Percentiles rank a stretch among this genome's conserved stretches.
Evolutionary conservation across 2,888 invertebrate genomes (phyloP).

Genomic region (Trissonchulus sp.): DNA sequence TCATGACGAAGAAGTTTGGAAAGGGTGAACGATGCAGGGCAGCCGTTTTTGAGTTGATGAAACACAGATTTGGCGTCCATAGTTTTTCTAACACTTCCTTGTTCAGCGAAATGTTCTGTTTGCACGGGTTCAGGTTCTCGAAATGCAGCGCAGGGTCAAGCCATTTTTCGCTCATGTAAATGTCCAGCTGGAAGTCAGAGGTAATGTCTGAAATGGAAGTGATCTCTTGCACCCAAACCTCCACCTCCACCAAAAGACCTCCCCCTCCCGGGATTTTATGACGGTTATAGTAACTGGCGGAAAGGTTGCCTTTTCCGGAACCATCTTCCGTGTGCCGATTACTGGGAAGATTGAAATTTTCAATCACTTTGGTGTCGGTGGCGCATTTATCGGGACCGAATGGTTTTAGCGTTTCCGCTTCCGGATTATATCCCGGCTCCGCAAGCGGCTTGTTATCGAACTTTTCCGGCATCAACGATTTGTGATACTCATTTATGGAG

Average conservation of each 20-base stretch:
- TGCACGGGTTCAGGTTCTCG: conserved; percentile 46
- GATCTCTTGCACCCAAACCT: conserved; percentile 36
- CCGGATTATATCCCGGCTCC: too few relatives aligned
- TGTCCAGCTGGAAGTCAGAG: conserved; percentile 45
- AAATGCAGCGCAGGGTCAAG: conserved; percentile 47
- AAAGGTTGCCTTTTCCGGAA: background rate
- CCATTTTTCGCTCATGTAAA: conserved; percentile 52
- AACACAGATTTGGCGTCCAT: conserved; percentile 37
- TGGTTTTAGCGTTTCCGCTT: too few relatives aligned
- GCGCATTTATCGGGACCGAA: background rate
- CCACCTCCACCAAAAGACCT: conserved; percentile 28
- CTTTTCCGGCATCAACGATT: too few relatives aligned
- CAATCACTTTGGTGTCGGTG: conserved; percentile 21
- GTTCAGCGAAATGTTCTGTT: conserved; percentile 33
- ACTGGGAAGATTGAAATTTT: conserved; percentile 7
- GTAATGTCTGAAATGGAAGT: conserved; percentile 35
- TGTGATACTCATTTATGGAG: too few relatives aligned
- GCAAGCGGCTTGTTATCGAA: too few relatives aligned
- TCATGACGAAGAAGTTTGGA: conserved; percentile 48
- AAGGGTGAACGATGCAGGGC: conserved; percentile 50
- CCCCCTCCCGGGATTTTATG: conserved; percentile 45
- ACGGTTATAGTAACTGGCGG: conserved; percentile 46
- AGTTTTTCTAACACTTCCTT: conserved; percentile 36
- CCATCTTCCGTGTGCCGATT: background rate
- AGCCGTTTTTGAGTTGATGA: conserved; percentile 51